A percentile compares a stretch with the other conserved stretches of the same genome.
These are phyloP conservation scores for Bicyclus anynana DNA, from an alignment of 1,140 invertebrate species.

Conservation along the genomic window DNA sequence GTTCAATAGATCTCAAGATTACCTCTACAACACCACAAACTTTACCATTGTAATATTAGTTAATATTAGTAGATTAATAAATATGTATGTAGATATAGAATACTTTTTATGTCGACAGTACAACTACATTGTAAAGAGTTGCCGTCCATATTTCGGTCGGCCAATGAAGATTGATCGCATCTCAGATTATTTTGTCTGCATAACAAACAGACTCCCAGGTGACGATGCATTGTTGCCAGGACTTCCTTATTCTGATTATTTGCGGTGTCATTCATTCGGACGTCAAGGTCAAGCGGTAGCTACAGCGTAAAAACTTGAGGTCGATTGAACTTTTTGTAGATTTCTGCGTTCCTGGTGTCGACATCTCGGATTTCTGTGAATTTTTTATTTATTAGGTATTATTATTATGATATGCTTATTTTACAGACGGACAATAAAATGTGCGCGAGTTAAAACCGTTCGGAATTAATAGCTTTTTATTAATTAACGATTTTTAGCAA, in stretches of 20 bases:
- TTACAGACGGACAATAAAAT: neutral
- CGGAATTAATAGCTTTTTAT: too few species aligned
- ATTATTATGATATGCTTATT: neutral
- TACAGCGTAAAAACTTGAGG: slow-evolving; percentile 1
- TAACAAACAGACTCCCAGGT: slow-evolving; percentile 39
- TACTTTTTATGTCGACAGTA: slow-evolving; percentile 23
- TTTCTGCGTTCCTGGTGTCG: neutral
- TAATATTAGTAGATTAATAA: too few species aligned
- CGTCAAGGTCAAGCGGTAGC: neutral
- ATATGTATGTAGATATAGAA: too few species aligned
- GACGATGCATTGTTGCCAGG: slow-evolving; percentile 40
- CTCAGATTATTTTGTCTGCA: slow-evolving; percentile 55
- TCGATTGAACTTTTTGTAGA: neutral
- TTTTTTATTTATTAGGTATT: neutral
- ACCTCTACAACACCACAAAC: too few species aligned
- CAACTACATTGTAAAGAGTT: slow-evolving; percentile 22
- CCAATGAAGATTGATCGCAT: slow-evolving; percentile 66
- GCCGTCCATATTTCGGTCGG: slow-evolving; percentile 40
- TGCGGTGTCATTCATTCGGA: slow-evolving; percentile 4
- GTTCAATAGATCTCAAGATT: too few species aligned
- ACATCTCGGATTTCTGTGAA: neutral
- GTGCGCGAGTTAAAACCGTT: too few species aligned
- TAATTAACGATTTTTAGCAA: too few species aligned
- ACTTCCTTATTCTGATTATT: slow-evolving; percentile 42
- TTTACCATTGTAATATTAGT: too few species aligned